Evolutionary conservation across 2,113 vertebrate species (phyloP).

Genomic region (Piaya cayana): DNA sequence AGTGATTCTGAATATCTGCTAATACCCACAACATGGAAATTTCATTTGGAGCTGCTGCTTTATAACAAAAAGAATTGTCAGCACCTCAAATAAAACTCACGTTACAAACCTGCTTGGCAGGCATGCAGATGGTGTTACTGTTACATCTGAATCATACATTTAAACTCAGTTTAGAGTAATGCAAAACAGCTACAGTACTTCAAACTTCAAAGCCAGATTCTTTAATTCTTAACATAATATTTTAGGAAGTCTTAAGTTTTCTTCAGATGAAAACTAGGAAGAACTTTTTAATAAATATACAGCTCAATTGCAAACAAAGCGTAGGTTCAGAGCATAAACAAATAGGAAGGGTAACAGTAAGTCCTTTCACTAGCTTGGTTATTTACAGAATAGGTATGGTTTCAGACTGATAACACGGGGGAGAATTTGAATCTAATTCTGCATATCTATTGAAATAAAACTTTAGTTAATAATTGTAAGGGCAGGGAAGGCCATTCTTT

Average conservation of each 20-base stretch:
- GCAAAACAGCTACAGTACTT: neutral
- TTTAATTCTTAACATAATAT: neutral
- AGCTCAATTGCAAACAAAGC: neutral
- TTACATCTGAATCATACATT: neutral
- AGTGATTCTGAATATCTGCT: neutral
- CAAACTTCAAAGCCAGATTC: neutral
- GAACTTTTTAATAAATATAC: neutral
- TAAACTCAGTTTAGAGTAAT: neutral
- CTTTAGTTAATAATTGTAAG: neutral
- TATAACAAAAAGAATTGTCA: neutral
- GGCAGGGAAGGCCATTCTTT: neutral
- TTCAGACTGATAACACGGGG: neutral
- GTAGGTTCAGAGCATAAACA: neutral
- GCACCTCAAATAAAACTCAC: neutral
- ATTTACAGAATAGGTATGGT: neutral
- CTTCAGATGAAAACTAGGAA: neutral
- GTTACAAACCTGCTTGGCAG: neutral
- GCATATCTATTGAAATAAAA: neutral
- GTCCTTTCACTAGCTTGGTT: neutral
- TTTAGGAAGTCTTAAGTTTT: neutral
- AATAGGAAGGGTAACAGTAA: neutral
- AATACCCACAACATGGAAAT: neutral
- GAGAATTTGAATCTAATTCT: neutral
- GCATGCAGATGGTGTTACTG: neutral
- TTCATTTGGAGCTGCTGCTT: neutral